Evolutionary conservation across 2,113 vertebrate genomes (phyloP).

Genomic region (Tauraco erythrolophus): DNA sequence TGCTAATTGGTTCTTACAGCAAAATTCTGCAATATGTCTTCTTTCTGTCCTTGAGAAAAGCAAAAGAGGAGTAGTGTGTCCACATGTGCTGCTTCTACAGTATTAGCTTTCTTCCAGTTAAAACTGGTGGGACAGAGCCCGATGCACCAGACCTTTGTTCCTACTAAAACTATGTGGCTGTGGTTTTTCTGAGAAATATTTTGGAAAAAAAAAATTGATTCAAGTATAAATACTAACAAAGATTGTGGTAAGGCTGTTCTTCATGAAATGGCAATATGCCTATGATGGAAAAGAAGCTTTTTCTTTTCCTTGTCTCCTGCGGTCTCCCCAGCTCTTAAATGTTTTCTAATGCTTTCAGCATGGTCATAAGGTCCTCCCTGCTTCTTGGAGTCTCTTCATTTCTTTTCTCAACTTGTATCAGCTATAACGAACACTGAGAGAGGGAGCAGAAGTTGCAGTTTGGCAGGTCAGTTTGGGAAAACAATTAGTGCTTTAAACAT

Average conservation of each 20-base stretch:
- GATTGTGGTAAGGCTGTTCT: neutral
- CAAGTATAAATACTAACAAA: conserved; percentile 17
- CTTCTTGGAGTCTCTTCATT: neutral
- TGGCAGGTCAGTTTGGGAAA: neutral
- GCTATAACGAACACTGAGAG: neutral
- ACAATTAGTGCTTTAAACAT: neutral
- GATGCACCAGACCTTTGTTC: neutral
- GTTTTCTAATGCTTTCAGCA: neutral
- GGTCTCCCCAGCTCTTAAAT: neutral
- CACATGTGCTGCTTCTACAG: neutral
- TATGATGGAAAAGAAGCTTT: neutral
- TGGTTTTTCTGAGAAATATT: conserved; percentile 26
- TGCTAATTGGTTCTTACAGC: neutral
- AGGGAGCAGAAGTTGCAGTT: neutral
- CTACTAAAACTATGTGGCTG: neutral
- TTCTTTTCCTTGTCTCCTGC: neutral
- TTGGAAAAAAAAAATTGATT: neutral
- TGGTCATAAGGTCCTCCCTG: neutral
- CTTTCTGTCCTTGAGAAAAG: neutral
- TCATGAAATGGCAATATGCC: neutral
- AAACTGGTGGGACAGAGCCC: neutral
- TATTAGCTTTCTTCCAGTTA: neutral
- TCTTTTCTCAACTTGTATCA: neutral
- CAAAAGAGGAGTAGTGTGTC: neutral
- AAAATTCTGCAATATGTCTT: neutral